Evolutionary conservation across 2,888 invertebrate species (phyloP).

Genomic region (Heliconius ethilla): DNA sequence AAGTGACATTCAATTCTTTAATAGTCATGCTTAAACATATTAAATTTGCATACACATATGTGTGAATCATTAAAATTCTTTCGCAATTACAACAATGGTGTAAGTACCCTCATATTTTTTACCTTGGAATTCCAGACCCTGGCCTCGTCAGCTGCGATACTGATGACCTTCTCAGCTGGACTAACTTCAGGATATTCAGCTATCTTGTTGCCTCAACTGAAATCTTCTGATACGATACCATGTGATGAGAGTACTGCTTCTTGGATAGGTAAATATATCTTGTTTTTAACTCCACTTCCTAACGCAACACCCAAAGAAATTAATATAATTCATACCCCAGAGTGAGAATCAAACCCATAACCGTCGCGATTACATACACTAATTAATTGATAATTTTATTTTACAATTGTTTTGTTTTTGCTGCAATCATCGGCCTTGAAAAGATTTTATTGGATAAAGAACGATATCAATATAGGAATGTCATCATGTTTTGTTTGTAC

Average conservation of each 20-base stretch:
- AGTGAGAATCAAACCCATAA: neutral
- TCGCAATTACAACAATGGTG: neutral
- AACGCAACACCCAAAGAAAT: neutral
- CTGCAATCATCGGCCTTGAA: neutral
- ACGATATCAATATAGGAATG: neutral
- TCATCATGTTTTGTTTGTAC: neutral
- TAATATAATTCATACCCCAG: neutral
- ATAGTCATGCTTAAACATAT: neutral
- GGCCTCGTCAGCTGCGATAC: slow-evolving; percentile 79
- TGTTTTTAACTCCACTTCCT: neutral
- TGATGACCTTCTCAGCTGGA: slow-evolving; percentile 81
- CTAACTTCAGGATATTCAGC: slow-evolving; percentile 85
- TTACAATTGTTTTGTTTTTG: neutral
- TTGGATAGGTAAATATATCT: slow-evolving; percentile 80
- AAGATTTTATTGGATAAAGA: neutral
- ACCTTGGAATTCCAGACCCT: slow-evolving; percentile 65
- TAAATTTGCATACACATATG: neutral
- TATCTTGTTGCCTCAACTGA: slow-evolving; percentile 83
- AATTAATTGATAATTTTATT: too few relatives aligned
- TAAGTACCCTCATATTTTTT: slow-evolving; percentile 1
- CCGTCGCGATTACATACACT: too few relatives aligned
- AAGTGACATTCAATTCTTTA: too few relatives aligned
- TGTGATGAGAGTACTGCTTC: slow-evolving; percentile 77
- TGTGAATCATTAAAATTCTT: slow-evolving; percentile 6
- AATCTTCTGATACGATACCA: slow-evolving; percentile 63